Conservation (phyloP, 1,140 invertebrate genomes). For the Magallana ariakensis region DNA sequence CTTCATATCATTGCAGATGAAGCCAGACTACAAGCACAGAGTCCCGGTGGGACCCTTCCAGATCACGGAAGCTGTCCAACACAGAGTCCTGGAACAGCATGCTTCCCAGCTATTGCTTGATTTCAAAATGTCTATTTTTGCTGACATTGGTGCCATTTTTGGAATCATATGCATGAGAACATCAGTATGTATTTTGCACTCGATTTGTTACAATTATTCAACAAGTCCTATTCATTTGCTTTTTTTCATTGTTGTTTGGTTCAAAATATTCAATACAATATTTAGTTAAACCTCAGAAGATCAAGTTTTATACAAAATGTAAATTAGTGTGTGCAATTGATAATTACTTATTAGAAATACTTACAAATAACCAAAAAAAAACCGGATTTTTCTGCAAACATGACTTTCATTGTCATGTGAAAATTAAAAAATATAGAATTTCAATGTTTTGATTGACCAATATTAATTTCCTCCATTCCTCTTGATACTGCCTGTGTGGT, state of each 20-base stretch:
- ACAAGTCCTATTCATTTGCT: neutral
- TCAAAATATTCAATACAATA: neutral
- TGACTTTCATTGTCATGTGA: no score
- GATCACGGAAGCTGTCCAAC: neutral
- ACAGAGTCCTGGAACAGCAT: constrained; percentile 2
- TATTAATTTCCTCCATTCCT: no score
- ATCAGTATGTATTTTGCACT: neutral
- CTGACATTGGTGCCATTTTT: neutral
- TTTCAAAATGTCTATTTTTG: neutral
- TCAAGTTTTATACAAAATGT: no score
- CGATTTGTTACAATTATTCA: neutral
- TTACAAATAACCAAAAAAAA: no score
- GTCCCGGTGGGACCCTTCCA: neutral
- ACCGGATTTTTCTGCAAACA: no score
- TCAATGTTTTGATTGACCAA: no score
- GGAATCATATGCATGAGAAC: neutral
- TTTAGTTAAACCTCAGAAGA: no score
- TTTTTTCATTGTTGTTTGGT: neutral
- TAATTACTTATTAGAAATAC: no score
- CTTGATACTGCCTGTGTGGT: no score
- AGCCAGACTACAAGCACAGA: neutral
- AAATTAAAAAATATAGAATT: no score
- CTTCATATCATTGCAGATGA: neutral
- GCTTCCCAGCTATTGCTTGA: neutral
- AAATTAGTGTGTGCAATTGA: no score